phyloP scores from a whole-genome alignment of 1,140 invertebrate species.

The Lasaia peninsularis region DNA sequence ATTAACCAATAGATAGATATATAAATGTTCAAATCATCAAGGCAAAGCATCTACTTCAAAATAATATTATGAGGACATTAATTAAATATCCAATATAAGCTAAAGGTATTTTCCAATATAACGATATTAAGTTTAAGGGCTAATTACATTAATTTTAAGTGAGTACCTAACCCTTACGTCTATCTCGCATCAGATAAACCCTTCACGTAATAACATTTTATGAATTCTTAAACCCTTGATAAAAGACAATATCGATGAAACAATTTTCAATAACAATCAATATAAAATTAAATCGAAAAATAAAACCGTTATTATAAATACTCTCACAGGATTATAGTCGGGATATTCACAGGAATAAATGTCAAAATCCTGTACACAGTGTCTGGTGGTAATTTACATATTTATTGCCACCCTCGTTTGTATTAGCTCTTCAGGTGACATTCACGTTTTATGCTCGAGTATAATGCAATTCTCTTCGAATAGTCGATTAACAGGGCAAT shows the following conservation, averaged over 20 bases:
- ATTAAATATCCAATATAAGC: too few species aligned
- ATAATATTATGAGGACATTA: too few species aligned
- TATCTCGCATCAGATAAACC: too few species aligned
- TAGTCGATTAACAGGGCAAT: constrained; percentile 37
- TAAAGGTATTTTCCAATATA: too few species aligned
- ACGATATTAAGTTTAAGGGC: too few species aligned
- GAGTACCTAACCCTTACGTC: too few species aligned
- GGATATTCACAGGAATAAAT: constrained; percentile 21
- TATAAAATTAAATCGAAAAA: constrained; percentile 17
- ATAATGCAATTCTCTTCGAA: constrained; percentile 32
- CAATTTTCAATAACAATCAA: constrained; percentile 19
- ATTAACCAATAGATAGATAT: too few species aligned
- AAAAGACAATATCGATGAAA: constrained; percentile 5
- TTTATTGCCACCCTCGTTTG: constrained; percentile 42
- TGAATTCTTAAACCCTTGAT: constrained; percentile 15
- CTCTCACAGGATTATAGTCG: constrained; percentile 5
- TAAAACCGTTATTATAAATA: constrained; percentile 4
- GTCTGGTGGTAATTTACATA: constrained; percentile 33
- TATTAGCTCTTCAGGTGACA: constrained; percentile 39
- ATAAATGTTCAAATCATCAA: too few species aligned
- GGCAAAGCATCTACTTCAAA: too few species aligned
- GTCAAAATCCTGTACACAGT: constrained; percentile 28
- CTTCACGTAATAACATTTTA: neutral
- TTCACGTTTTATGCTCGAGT: constrained; percentile 30
- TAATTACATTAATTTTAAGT: too few species aligned